Percentiles rank a stretch among this genome's conserved stretches.
These are phyloP conservation scores for Nipponacmea schrenckii DNA, from an alignment of 2,888 invertebrate genomes.

Conservation along the genomic window DNA sequence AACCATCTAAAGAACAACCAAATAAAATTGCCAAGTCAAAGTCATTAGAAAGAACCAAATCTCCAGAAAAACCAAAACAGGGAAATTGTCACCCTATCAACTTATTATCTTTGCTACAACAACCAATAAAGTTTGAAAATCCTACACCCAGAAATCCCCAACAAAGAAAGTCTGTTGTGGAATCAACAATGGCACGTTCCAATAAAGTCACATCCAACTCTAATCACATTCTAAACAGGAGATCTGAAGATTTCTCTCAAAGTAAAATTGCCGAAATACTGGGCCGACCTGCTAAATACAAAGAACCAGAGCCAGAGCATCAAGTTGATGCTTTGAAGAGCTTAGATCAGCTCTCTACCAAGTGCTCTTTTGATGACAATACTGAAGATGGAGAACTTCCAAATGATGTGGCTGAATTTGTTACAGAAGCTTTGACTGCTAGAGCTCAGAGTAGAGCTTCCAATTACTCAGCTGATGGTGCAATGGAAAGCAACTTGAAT, in stretches of 20 bases:
- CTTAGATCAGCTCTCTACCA: background rate
- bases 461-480: background rate
- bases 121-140: constrained; percentile 18
- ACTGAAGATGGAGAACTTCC: constrained; percentile 41
- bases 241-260: background rate
- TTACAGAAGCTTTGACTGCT: constrained; percentile 36
- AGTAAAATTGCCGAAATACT: constrained; percentile 6
- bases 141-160: background rate
- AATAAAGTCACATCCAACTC: background rate
- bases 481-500: background rate
- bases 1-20: constrained; percentile 9
- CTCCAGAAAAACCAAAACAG: background rate
- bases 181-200: background rate
- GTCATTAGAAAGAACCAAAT: background rate
- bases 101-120: constrained; percentile 22
- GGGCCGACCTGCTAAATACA: background rate
- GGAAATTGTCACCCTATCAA: constrained; percentile 19
- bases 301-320: background rate
- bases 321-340: background rate
- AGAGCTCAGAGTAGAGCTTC: constrained; percentile 1
- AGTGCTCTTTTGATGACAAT: background rate
- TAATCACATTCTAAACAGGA: background rate
- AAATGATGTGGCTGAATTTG: constrained; percentile 55
- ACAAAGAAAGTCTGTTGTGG: background rate
- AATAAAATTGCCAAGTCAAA: background rate